These are phyloP conservation scores for Simalia tracyae DNA, from an alignment of 2,797 vertebrate species.

Conservation along the genomic window DNA sequence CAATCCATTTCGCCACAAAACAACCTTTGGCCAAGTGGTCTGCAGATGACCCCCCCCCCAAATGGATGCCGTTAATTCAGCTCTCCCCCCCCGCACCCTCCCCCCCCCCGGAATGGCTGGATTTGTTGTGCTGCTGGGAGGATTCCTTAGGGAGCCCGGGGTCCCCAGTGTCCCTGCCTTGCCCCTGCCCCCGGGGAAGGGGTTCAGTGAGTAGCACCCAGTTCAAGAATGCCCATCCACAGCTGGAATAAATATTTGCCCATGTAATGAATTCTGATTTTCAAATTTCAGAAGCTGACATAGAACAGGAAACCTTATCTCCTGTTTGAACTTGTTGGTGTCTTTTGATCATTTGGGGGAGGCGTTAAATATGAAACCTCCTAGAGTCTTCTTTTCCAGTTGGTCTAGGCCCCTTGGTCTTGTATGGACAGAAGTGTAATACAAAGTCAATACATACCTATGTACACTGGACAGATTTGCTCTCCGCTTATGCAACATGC, in stretches of 20 bases:
- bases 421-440: too few relatives aligned
- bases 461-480: neutral
- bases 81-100: too few relatives aligned
- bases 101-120: neutral
- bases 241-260: neutral
- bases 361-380: neutral
- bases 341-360: neutral
- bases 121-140: neutral
- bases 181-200: neutral
- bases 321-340: neutral
- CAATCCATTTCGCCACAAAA: neutral
- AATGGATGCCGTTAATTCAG: neutral
- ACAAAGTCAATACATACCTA: neutral
- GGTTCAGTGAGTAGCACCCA: neutral
- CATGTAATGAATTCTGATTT: too few relatives aligned
- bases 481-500: neutral
- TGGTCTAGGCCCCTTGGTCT: neutral
- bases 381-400: too few relatives aligned
- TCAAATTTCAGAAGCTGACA: neutral
- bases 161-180: neutral
- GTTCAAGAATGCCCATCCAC: neutral
- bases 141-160: too few relatives aligned
- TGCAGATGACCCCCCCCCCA: neutral
- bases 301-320: neutral
- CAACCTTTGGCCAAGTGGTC: neutral